phyloP scores from a whole-genome alignment of 2,113 vertebrate species.

The Corythaeola cristata region DNA sequence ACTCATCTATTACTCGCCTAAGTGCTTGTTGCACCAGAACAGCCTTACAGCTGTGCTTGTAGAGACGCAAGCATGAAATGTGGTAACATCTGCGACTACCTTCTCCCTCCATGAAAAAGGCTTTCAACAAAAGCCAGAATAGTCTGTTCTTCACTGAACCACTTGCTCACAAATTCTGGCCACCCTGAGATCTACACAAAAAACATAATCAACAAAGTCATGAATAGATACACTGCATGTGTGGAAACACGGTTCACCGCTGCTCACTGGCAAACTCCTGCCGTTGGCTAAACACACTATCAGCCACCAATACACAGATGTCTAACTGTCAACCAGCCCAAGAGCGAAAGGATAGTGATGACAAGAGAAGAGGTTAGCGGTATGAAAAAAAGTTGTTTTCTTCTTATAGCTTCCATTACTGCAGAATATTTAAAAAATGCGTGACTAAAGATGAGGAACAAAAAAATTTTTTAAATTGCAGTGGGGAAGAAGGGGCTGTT shows the following conservation, averaged over 20 bases:
- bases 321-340: not conserved
- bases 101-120: not conserved
- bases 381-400: not conserved
- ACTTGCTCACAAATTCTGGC: not conserved
- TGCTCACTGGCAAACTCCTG: not conserved
- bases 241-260: not conserved
- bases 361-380: not conserved
- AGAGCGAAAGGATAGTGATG: not conserved
- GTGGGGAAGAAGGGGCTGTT: not conserved
- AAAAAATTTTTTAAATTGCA: not conserved
- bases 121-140: slow-evolving; percentile 7
- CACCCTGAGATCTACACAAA: not conserved
- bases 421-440: not conserved
- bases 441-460: not conserved
- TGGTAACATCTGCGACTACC: not conserved
- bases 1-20: not conserved
- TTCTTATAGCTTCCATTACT: not conserved
- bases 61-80: fast-evolving
- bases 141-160: not conserved
- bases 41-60: not conserved
- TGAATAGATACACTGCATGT: not conserved
- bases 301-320: not conserved
- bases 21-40: not conserved
- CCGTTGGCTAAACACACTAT: not conserved
- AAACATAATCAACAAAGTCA: not conserved